phyloP scores from a whole-genome alignment of 2,797 vertebrate species.

The Xerus rutilus region DNA sequence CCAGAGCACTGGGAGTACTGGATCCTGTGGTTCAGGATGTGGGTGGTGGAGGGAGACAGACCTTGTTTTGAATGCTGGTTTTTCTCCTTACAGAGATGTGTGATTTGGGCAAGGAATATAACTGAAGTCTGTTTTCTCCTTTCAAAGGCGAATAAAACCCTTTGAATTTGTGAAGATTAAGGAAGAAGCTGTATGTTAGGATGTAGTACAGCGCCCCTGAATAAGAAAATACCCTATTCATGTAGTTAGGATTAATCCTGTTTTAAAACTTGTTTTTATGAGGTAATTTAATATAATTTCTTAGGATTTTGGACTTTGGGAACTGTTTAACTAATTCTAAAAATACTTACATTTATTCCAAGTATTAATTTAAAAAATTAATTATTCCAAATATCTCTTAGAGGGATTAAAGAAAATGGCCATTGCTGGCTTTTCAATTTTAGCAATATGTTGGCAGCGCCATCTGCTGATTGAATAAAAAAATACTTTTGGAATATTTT shows the following conservation, averaged over 20 bases:
- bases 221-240: background rate
- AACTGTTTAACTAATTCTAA: background rate
- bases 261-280: background rate
- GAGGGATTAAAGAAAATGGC: background rate
- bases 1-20: background rate
- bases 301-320: background rate
- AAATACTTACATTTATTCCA: background rate
- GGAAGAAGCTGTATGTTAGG: background rate
- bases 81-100: background rate
- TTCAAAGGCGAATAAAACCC: background rate
- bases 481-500: background rate
- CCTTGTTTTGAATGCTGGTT: background rate
- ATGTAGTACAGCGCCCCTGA: background rate
- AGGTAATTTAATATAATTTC: background rate
- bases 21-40: rapidly evolving
- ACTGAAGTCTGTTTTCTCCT: background rate
- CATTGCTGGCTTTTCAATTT: background rate
- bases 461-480: constrained; percentile 63
- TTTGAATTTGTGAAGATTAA: background rate
- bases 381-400: background rate
- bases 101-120: background rate
- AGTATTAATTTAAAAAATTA: background rate
- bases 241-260: background rate
- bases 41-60: background rate
- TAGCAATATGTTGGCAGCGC: background rate